Conservation (phyloP, 1,140 invertebrate genomes). For the Trialeurodes vaporariorum region DNA sequence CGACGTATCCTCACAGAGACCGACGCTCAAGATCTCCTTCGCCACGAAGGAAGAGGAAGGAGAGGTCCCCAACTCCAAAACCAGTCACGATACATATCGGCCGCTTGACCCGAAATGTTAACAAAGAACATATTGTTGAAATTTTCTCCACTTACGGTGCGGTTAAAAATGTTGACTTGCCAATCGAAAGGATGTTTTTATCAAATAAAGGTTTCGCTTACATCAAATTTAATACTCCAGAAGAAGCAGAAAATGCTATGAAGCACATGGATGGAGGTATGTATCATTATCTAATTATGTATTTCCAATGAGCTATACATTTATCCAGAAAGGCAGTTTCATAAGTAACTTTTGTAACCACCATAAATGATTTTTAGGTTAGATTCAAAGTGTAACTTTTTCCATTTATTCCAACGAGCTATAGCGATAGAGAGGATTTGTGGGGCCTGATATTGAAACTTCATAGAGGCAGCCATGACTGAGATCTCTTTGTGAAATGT, state of each 20-base stretch:
- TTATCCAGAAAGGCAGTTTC: no score
- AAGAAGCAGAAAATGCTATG: constrained; percentile 96
- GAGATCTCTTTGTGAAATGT: no score
- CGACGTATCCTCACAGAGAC: constrained; percentile 13
- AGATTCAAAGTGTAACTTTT: no score
- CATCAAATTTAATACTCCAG: constrained; percentile 84
- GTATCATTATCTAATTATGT: no score
- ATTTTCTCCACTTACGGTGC: constrained; percentile 89
- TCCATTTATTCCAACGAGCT: no score
- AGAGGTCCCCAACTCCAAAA: constrained; percentile 70
- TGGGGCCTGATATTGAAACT: no score
- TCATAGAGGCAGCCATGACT: no score
- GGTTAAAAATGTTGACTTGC: constrained; percentile 82
- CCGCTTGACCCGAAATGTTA: constrained; percentile 81
- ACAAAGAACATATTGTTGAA: constrained; percentile 84
- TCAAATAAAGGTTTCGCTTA: constrained; percentile 85
- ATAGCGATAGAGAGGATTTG: no score
- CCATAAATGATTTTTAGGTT: no score
- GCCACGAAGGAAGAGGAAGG: constrained; percentile 46
- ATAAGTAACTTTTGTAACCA: no score
- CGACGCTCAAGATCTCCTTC: constrained; percentile 39
- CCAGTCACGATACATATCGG: constrained; percentile 89
- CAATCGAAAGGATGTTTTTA: constrained; percentile 71
- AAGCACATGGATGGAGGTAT: constrained; percentile 98
- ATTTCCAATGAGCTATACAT: no score